Base-by-base conservation (phyloP, 2,113 vertebrate species). In the Pseudopodoces humilis region DNA sequence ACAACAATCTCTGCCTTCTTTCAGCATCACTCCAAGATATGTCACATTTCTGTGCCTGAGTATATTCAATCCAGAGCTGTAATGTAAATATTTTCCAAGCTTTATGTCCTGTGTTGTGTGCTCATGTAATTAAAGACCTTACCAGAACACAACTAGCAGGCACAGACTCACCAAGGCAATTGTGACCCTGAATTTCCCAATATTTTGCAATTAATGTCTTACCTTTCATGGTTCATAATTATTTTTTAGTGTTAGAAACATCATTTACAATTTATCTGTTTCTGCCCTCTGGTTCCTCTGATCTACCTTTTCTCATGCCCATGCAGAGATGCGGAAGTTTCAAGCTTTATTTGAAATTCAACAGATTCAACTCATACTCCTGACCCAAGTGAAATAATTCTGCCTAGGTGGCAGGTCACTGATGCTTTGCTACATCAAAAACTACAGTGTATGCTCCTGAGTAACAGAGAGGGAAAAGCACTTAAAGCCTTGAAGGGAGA, bases 71-170 rank as follows among this genome's bases (percentile, higher is more conserved):
- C 31, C 82, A 92, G 79, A 86, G 14, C 58, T 86, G 69, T 65
- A 92, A 95, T 64, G 37, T 80, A 91, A 95, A 85, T 83, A 87
- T 92, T 96, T 94, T 60, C 16, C 46, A 60, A 94, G 15, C 25
- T 92, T 84, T 80, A 74, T 74, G 59, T 59, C 43, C 59, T n/a
- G 15, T 59, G 27, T 56, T 94, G 15, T 49, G 55, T 74, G 74
- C 27, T 92, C 70, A 70, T 74, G 24, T 55, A 89, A 87, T 87
- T 78, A 70, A 89, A 95, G 78, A 64, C 47, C 41, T 83, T 52
- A 83, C 28, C 64, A 94, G 68, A 81, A 86, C 22, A 52, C 44
- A 77, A 33, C 24, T 39, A 80, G 28, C 28, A 79, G 84, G 6
- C 53, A 63, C 6, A 60, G 37, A 52, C 22, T 74, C 7, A 1